A percentile compares a stretch with the other conserved stretches of the same genome.
These are phyloP conservation scores for Lithophane leautieri DNA, from an alignment of 2,888 invertebrate genomes.

Conservation along the genomic window DNA sequence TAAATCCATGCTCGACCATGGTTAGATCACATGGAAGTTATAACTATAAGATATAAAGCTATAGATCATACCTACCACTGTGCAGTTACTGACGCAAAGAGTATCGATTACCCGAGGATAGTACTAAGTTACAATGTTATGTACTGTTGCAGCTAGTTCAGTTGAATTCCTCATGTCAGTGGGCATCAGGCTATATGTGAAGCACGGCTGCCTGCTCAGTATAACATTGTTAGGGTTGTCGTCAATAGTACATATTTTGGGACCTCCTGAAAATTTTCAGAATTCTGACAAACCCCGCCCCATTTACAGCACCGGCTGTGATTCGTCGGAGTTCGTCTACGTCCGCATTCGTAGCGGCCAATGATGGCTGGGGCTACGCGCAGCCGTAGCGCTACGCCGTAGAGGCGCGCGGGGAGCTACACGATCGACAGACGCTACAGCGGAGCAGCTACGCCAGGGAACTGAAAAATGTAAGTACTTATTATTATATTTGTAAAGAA, in stretches of 20 bases:
- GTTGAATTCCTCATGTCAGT: conserved; percentile 18
- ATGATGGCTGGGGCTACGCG: conserved; percentile 84
- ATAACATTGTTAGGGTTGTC: conserved; percentile 75
- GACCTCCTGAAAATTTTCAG: conserved; percentile 88
- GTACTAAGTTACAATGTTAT: conserved; percentile 10
- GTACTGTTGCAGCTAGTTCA: conserved; percentile 27
- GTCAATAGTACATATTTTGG: conserved; percentile 77
- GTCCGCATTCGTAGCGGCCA: conserved; percentile 81
- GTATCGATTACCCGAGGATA: conserved; percentile 38
- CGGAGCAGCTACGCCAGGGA: conserved; percentile 85
- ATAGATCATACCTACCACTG: background rate
- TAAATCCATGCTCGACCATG: background rate
- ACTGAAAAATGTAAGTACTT: conserved; percentile 86
- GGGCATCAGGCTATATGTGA: conserved; percentile 14
- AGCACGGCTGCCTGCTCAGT: conserved; percentile 27
- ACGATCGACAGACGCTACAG: conserved; percentile 87
- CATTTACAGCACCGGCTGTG: conserved; percentile 80
- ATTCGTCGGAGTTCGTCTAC: conserved; percentile 83
- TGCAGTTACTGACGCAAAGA: background rate
- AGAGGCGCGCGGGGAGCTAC: conserved; percentile 85
- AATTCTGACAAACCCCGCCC: conserved; percentile 87
- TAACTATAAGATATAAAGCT: conserved; percentile 1
- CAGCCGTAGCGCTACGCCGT: conserved; percentile 84
- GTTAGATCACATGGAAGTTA: background rate
- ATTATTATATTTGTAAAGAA: conserved; percentile 50